Base-by-base conservation (phyloP, 2,797 vertebrate species). In the Eleutherodactylus coqui region DNA sequence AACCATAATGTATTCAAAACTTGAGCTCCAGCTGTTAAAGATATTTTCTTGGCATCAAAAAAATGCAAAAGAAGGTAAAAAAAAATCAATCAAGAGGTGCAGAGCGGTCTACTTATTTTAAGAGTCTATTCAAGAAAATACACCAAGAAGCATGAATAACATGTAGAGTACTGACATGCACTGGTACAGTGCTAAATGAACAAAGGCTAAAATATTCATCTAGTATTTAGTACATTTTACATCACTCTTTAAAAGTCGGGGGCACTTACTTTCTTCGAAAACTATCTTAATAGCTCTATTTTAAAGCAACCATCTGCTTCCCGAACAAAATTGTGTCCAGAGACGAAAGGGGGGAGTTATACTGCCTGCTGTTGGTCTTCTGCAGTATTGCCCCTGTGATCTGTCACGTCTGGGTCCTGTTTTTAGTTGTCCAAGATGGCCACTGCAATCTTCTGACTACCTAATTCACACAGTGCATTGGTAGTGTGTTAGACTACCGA, bases 1-100 rank as follows among this genome's bases (percentile, higher is more conserved):
- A 70, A 41, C 60, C 16, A 55, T 85, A 79, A 85, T 85, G 47
- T 77, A 85, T 85, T 85, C 62, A 38, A 64, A 85, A 41, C 75
- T 51, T 43, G 47, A 69, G 47, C 79, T 81, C 62, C 79, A 85
- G 72, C 73, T 84, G 58, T 75, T 84, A 47, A 77, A 69, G 45
- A 85, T 36, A 51, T 77, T 84, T 79, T 85, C 75, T 43, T 43
- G 47, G 24, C 27, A 69, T 70, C n/a, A 36, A 84, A 85, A 79
- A 81, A 67, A 67, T 47, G 43, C 10, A 49, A 81, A 55, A 79
- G 32, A 53, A 53, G 75, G 29, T 38, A 70, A 67, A 29, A 78
- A 51, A 55, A 85, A 41, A 79, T 53, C 75, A 75, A 83, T 58
- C n/a, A 72, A 60, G 36, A 83, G 51, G 69, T 73, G 60, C 41